phyloP scores from a whole-genome alignment of 2,797 vertebrate species.

The Pithecia hirsuta region DNA sequence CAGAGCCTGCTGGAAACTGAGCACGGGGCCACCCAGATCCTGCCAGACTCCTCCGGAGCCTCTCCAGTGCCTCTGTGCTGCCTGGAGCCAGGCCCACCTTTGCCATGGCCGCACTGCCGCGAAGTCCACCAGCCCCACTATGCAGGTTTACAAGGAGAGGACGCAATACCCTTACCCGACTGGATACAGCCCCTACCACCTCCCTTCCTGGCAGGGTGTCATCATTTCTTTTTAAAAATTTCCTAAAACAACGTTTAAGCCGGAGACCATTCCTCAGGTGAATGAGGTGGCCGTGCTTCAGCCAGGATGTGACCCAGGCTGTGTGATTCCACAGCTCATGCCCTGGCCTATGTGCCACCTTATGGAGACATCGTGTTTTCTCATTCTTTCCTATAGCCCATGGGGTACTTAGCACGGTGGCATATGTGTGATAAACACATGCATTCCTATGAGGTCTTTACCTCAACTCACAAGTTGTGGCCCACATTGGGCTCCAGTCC shows the following conservation, averaged over 20 bases:
- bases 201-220: background rate
- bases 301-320: background rate
- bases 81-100: background rate
- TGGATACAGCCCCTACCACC: rapidly evolving
- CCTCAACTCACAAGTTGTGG: background rate
- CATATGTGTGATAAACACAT: background rate
- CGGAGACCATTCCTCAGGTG: rapidly evolving
- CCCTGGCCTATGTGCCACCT: background rate
- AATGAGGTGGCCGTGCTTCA: background rate
- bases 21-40: rapidly evolving
- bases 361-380: background rate
- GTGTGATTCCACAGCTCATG: background rate
- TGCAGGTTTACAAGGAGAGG: background rate
- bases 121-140: rapidly evolving
- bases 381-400: background rate
- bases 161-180: rapidly evolving
- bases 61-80: rapidly evolving
- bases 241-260: background rate
- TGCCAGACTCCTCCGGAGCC: rapidly evolving
- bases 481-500: background rate
- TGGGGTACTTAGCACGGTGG: background rate
- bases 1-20: rapidly evolving
- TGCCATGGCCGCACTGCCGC: rapidly evolving
- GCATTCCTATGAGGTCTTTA: background rate
- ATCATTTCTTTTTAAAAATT: background rate